Base-by-base conservation (phyloP, 2,797 vertebrate genomes). In the Phataginus tetradactyla region DNA sequence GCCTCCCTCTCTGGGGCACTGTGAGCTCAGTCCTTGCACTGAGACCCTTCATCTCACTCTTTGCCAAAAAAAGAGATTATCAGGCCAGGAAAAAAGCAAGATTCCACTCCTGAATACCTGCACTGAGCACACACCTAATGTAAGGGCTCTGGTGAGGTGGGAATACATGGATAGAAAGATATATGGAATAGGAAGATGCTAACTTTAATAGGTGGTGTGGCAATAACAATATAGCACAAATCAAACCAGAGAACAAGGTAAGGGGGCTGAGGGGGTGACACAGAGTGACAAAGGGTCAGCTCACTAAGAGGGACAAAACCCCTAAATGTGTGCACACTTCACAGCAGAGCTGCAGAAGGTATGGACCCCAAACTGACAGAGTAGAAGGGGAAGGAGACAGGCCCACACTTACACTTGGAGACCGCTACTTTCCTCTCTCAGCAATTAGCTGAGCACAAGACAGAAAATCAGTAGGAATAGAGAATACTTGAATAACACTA, bases 1-100 rank as follows among this genome's bases (percentile, higher is more conserved):
- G 97, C 96, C 98, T 98, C 97, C 96, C 81, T 95, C 90, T 92
- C 95, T 92, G 79, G 97, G 94, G 97, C 95, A 96, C 86, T 94
- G 32, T 74, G 94, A 93, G 34, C 20, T 97, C 91, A 92, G 97
- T 97, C 94, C 88, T 78, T 71, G 86, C 90, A 32, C 32, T 20
- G 39, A 18, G 14, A 42, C 11, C 42, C 4, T 10, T 10, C 21
- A 11, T 14, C 27, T 3, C 29, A 51, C 66, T 55, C 29, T 29
- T 53, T 45, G 59, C 23, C 45, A 27, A 51, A 17, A 21, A n/a
- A 34, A 71, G 64, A 55, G 64, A 39, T 55, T 3, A 13, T 12
- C 13, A 27, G 9, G 15, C 21, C 8, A 14, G 72, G 49, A n/a
- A 37, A 27, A 74, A 49, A 49, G 14, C 17, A 75, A 32, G 51